Evolutionary conservation across 92 coral and sea anemone genomes (phyloP).

Genomic region (Palythoa heliodiscus): DNA sequence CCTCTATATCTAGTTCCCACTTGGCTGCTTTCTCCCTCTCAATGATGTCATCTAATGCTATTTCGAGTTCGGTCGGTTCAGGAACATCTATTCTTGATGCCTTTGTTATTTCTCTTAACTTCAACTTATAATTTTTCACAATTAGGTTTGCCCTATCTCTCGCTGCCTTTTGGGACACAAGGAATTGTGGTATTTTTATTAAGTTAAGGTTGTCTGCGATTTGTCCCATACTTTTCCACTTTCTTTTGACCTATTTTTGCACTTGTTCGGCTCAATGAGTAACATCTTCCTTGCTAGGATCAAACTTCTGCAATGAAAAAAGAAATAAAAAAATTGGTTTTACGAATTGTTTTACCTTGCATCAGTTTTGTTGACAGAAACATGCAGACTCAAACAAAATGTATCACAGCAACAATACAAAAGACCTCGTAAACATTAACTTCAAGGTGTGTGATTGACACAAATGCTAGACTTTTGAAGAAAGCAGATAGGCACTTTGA

Average conservation of each 20-base stretch:
- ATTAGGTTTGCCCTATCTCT: constrained; percentile 8
- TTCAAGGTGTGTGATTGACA: neutral
- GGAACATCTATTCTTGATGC: neutral
- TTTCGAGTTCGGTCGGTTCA: too few relatives aligned
- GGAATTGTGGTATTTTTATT: neutral
- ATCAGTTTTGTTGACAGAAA: neutral
- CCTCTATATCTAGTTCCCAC: neutral
- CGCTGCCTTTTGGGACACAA: neutral
- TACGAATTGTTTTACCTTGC: neutral
- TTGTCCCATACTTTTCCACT: neutral
- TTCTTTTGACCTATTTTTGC: neutral
- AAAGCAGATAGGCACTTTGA: neutral
- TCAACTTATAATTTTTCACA: neutral
- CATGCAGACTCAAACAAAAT: neutral
- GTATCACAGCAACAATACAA: neutral
- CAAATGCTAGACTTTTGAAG: constrained; percentile 2
- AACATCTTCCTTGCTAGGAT: too few relatives aligned
- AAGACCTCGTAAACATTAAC: too few relatives aligned
- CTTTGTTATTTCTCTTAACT: neutral
- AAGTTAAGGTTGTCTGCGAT: neutral
- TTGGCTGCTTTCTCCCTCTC: neutral
- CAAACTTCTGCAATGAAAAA: neutral
- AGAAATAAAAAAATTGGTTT: neutral
- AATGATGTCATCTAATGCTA: too few relatives aligned
- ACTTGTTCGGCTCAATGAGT: neutral